Base-by-base conservation (phyloP, 2,797 vertebrate species). In the Mormyrus proboscirostris region DNA sequence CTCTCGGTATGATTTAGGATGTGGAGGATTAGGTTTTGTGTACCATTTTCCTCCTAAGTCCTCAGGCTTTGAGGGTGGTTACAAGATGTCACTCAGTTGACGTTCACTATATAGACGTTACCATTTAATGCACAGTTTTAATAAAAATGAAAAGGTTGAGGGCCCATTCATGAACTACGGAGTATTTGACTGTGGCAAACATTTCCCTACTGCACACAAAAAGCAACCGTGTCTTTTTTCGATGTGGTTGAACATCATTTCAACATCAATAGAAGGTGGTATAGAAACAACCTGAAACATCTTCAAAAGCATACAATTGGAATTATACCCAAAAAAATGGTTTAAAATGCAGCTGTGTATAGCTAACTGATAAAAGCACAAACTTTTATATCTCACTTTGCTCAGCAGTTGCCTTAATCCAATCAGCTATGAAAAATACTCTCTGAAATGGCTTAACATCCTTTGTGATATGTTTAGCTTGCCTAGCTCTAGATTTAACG, bases 11-110 rank as follows among this genome's bases (percentile, higher is more conserved):
- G 53, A 44, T 84, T 86, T 50, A 47, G 57, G 79, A 65, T 65
- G 41, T 65, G 33, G 44, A 50, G 41, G 59, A 49, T 65, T 69
- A 88, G 57, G 87, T 69, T 50, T 65, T 88, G 14, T 62, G 59
- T 69, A 50, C 59, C 57, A 10, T 62, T 49, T 88, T 84, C 73
- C 86, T 59, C 9, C 19, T 88, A 62, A 53, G 84, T 65, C 79
- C 57, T 22, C 19, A 41, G 8, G 84, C 79, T 29, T 49, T 50
- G 22, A 86, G 55, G 44, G 25, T 49, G 22, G 25, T 16, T 49
- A 41, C 44, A 88, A 59, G 41, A 83, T 84, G 79, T 83, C 76
- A 82, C 41, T 82, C 79, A 49, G 53, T 86, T 89, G 41, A 65
- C 47, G 73, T 69, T 50, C 14, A 41, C 41, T 89, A 29, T 85